These are phyloP conservation scores for Celastrina argiolus DNA, from an alignment of 2,888 invertebrate genomes.

Conservation along the genomic window DNA sequence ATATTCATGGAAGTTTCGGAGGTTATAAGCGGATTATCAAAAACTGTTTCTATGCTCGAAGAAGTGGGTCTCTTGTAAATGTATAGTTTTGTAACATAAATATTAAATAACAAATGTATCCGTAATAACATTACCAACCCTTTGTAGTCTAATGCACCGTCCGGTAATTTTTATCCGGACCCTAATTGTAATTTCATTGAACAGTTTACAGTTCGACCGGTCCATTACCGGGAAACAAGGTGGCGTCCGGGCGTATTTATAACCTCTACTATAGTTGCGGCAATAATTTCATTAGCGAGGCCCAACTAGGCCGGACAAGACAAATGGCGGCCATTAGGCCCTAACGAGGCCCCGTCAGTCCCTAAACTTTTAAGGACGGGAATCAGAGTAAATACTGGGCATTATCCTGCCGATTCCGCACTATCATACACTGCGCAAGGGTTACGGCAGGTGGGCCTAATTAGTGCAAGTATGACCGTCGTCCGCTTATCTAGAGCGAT, in stretches of 20 bases:
- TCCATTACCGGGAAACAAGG: constrained; percentile 76
- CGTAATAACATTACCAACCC: constrained; percentile 55
- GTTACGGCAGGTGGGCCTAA: constrained; percentile 55
- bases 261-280: constrained; percentile 77
- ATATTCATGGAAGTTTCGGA: no score
- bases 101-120: not conserved
- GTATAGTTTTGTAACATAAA: no score
- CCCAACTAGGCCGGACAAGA: constrained; percentile 77
- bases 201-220: constrained; percentile 78
- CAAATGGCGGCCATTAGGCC: constrained; percentile 75
- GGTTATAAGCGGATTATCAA: no score
- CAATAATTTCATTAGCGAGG: constrained; percentile 79
- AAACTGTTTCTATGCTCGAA: no score
- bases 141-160: constrained; percentile 71
- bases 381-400: constrained; percentile 75
- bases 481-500: not conserved
- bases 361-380: constrained; percentile 78
- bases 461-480: constrained; percentile 28
- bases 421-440: constrained; percentile 67
- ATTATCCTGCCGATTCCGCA: constrained; percentile 75
- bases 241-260: constrained; percentile 73
- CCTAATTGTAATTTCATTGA: constrained; percentile 79
- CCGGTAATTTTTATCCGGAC: constrained; percentile 59
- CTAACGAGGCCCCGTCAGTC: constrained; percentile 74
- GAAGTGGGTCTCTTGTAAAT: no score